Evolutionary conservation across 2,888 invertebrate species (phyloP).

Genomic region (Eurytoma californica): DNA sequence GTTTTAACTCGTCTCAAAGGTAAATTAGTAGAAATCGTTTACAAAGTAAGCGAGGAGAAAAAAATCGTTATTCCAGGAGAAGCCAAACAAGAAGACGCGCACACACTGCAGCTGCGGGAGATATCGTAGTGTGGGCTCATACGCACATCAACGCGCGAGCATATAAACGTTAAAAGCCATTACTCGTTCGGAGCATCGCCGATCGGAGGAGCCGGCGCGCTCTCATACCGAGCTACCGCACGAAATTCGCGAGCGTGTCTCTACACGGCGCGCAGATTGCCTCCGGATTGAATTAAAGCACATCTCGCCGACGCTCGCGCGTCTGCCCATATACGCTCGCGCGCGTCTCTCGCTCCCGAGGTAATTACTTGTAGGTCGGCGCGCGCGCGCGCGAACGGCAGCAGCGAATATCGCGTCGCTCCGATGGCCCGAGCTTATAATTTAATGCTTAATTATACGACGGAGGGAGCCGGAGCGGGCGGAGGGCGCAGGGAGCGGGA

Average conservation of each 20-base stretch:
- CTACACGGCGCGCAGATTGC: constrained; percentile 14
- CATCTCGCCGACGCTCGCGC: constrained; percentile 1
- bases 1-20: no score
- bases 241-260: constrained; percentile 3
- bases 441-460: constrained; percentile 75
- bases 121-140: no score
- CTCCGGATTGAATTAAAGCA: constrained; percentile 53
- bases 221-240: neutral
- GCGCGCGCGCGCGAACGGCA: constrained; percentile 59
- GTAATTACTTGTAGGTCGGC: constrained; percentile 72
- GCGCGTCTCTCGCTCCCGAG: constrained; percentile 34
- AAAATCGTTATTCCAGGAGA: no score
- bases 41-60: no score
- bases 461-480: constrained; percentile 61
- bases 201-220: no score
- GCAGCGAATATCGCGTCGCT: constrained; percentile 59
- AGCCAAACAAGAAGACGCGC: no score
- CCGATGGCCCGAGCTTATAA: constrained; percentile 75
- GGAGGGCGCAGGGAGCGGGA: constrained; percentile 59
- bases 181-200: no score
- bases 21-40: no score
- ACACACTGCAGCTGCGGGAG: no score
- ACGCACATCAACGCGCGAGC: no score
- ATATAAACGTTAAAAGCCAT: no score
- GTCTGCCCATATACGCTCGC: constrained; percentile 10